phyloP scores from a whole-genome alignment of 1,140 invertebrate species.

The Ceratina japonica region DNA sequence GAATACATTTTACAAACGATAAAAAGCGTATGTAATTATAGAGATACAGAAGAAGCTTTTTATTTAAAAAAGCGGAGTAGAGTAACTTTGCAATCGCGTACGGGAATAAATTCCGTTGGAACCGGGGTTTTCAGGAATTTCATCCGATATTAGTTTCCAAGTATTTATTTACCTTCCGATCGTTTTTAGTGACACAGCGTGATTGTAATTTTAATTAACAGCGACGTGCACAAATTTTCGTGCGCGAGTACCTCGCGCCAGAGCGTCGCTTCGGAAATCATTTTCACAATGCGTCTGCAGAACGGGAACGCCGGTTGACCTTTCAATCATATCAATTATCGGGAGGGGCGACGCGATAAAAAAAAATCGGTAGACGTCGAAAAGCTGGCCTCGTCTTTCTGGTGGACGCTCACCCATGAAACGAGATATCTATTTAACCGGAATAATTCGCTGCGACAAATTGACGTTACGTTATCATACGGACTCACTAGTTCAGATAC shows the following conservation, averaged over 20 bases:
- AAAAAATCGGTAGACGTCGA: background rate
- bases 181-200: background rate
- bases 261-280: background rate
- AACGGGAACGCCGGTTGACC: background rate
- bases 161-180: background rate
- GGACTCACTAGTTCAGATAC: no score
- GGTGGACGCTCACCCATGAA: background rate
- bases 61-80: no score
- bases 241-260: background rate
- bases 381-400: background rate
- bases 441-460: background rate
- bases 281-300: background rate
- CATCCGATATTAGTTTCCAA: constrained; percentile 1
- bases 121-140: background rate
- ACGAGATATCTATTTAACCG: constrained; percentile 9
- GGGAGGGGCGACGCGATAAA: background rate
- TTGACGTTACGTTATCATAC: constrained; percentile 14
- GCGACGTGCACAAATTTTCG: background rate
- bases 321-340: constrained; percentile 9
- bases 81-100: no score
- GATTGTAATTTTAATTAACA: constrained; percentile 31
- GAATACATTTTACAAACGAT: no score
- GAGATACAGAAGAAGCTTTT: no score
- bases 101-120: no score
- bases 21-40: no score